Evolutionary conservation across 2,797 vertebrate genomes (phyloP).

Genomic region (Hirundo rustica): DNA sequence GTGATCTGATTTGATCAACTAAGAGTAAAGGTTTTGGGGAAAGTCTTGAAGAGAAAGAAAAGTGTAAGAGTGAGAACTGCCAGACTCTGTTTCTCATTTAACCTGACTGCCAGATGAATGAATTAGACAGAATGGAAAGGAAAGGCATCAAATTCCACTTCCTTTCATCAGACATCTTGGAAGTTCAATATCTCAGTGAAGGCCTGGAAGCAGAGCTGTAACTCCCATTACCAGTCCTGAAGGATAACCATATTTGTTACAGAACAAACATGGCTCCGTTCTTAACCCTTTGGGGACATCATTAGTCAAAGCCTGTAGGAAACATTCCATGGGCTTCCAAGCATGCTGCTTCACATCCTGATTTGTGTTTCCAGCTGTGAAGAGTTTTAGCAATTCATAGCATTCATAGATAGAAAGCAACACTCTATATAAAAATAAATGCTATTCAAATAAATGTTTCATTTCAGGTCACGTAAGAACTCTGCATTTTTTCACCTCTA

Average conservation of each 20-base stretch:
- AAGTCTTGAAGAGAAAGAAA: neutral
- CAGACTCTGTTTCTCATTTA: constrained; percentile 9
- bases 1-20: neutral
- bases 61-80: neutral
- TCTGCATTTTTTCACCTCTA: neutral
- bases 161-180: neutral
- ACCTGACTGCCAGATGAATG: neutral
- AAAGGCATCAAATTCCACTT: constrained; percentile 26
- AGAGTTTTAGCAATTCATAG: neutral
- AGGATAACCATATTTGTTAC: neutral
- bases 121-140: neutral
- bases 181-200: neutral
- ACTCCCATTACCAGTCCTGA: neutral
- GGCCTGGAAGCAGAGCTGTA: constrained; percentile 9
- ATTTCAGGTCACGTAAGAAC: neutral
- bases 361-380: neutral
- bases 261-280: constrained; percentile 13
- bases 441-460: neutral
- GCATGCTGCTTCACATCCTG: neutral
- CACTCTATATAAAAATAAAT: neutral
- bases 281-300: neutral
- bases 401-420: neutral
- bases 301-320: neutral
- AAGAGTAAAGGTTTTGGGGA: neutral
- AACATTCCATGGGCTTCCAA: neutral